Conservation (phyloP, 2,797 vertebrate species). For the Chromobotia macracanthus region DNA sequence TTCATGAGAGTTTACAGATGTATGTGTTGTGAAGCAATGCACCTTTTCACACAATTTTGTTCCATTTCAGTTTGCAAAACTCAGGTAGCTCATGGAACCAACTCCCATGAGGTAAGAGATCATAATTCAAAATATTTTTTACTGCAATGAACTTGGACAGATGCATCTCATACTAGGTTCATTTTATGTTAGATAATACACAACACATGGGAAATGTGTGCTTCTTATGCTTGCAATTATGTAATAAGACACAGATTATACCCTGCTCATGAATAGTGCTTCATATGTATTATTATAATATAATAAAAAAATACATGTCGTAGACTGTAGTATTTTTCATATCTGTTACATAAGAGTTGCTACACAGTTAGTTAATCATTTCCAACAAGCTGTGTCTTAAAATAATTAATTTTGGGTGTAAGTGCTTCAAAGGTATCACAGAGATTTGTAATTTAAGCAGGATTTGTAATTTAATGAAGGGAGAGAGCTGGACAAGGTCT, state of each 20-base stretch:
- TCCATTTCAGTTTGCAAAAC: slow-evolving; percentile 94
- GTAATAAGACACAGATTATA: neutral
- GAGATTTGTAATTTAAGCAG: neutral
- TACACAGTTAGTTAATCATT: slow-evolving; percentile 21
- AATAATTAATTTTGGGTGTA: neutral
- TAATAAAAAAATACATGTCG: slow-evolving; percentile 19
- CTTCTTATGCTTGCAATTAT: neutral
- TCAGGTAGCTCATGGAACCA: slow-evolving; percentile 96
- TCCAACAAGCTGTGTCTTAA: neutral
- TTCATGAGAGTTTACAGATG: too few species aligned
- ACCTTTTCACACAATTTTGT: slow-evolving; percentile 15
- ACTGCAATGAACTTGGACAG: too few species aligned
- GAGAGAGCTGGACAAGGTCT: neutral
- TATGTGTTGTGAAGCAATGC: neutral
- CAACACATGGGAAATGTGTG: neutral
- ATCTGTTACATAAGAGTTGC: slow-evolving; percentile 17
- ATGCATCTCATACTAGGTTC: too few species aligned
- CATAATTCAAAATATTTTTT: too few species aligned
- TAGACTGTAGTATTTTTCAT: neutral
- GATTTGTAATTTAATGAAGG: neutral
- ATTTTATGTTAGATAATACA: too few species aligned
- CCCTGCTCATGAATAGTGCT: neutral
- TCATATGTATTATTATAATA: neutral
- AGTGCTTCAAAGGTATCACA: neutral
- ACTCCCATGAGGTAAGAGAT: slow-evolving; percentile 95